Base-by-base conservation (phyloP, 2,888 invertebrate species). In the Drosophila paucipuncta region DNA sequence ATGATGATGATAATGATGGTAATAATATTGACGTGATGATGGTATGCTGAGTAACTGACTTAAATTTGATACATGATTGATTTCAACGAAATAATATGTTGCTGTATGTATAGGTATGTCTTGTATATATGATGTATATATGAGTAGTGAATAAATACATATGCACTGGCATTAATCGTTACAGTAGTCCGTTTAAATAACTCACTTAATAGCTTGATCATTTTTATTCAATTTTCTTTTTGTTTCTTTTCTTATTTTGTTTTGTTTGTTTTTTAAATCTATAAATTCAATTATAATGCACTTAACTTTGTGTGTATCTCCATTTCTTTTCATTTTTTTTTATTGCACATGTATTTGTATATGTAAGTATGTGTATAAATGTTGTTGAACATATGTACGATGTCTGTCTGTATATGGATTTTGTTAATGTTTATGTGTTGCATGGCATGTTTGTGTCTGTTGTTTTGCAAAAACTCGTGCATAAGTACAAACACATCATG, bases 201-300 rank as follows among this genome's bases (percentile, higher is more conserved):
- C 85, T 80, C 76, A 81, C 82, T 89, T 81, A 83, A 86, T 89
- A 80, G 55, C 71, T 64, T 80, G 50, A 69, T 76, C 47, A 49
- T 63, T 80, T 80, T 31, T 37, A 60, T 7, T 62, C 13, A 25
- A 41, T n/a, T 41, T 41, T n/a, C 5, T 5, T 41, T 41, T 41
- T 11, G 13, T 47, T 47, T 63, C 22, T 11, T 43, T 22, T 22
- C 2, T 2, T 39, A n/a, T 41, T 41, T 43, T 22, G 6, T 47
- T 47, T 63, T 31, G 7, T 59, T 13, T 25, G 25, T 30, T 22
- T 52, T 80, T 82, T 79, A 90, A 89, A 72, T 85, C 85, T 85
- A 90, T 85, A 85, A 85, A 90, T 85, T 85, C 85, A 86, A 86
- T 87, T 87, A 87, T 90, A 86, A 86, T 90, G 86, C 90, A 90